phyloP scores from a whole-genome alignment of 1,140 invertebrate species.

The Caerostris extrusa region DNA sequence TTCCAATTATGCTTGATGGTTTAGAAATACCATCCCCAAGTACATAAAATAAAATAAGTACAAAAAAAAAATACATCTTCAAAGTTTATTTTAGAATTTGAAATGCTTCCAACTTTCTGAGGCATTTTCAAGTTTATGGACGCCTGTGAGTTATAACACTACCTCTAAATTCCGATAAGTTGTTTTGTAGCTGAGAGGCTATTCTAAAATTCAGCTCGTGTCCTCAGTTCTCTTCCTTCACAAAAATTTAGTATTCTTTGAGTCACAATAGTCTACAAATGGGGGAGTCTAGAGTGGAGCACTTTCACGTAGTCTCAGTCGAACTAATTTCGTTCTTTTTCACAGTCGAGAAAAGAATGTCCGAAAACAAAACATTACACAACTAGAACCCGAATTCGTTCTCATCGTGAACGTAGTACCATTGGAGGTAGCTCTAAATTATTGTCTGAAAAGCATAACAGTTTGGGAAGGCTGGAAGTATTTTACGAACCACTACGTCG shows the following conservation, averaged over 20 bases:
- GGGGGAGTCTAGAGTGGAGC: background rate
- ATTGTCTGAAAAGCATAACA: background rate
- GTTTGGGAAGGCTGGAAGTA: background rate
- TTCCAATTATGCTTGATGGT: too few species aligned
- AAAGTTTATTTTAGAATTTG: background rate
- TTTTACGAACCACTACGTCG: background rate
- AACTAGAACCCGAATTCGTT: background rate
- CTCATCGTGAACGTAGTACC: background rate
- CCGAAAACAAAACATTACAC: background rate
- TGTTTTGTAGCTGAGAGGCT: background rate
- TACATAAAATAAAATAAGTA: too few species aligned
- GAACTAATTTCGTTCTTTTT: background rate
- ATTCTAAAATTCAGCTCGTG: background rate
- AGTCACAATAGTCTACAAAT: background rate
- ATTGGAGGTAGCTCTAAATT: background rate
- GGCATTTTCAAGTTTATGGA: background rate
- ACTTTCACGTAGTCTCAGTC: background rate
- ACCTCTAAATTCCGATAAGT: background rate
- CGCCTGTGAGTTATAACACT: background rate
- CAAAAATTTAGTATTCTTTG: conserved; percentile 16
- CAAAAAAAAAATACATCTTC: background rate
- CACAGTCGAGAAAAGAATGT: background rate
- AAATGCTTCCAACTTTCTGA: background rate
- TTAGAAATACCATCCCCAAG: too few species aligned
- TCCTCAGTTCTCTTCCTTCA: background rate